These are phyloP conservation scores for Drosophila ficusphila DNA, from an alignment of 1,140 invertebrate species.

Conservation along the genomic window DNA sequence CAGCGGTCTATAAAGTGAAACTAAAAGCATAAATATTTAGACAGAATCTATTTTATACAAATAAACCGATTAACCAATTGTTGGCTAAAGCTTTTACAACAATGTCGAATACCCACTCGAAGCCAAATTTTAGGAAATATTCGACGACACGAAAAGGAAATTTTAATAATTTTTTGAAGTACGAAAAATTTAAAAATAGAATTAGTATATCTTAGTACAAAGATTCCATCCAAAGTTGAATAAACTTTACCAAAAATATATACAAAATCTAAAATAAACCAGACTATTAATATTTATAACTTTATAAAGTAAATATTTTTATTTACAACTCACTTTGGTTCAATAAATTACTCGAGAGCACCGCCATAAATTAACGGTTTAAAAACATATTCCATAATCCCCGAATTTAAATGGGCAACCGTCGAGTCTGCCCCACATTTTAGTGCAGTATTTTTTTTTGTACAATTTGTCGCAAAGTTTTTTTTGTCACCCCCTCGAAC, in stretches of 20 bases:
- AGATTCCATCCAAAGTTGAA: no score
- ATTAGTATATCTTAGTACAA: no score
- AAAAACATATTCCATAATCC: not conserved
- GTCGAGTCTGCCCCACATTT: not conserved
- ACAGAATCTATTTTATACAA: slow-evolving; percentile 33
- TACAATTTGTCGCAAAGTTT: slow-evolving; percentile 52
- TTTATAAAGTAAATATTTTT: no score
- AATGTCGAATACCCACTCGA: slow-evolving; percentile 4
- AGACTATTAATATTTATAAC: no score
- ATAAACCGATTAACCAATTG: slow-evolving; percentile 25
- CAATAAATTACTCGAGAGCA: not conserved
- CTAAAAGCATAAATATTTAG: slow-evolving; percentile 46
- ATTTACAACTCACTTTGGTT: not conserved
- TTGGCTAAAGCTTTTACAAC: slow-evolving; percentile 32
- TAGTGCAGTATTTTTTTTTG: slow-evolving; percentile 8
- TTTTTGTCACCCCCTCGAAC: not conserved
- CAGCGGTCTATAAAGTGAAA: slow-evolving; percentile 9
- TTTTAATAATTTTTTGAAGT: not conserved
- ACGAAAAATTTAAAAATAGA: no score
- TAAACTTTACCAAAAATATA: no score
- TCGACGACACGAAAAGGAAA: not conserved
- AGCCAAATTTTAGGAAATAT: not conserved
- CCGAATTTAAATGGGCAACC: not conserved
- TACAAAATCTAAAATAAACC: no score
- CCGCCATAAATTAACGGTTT: not conserved